These are phyloP conservation scores for Amazonetta brasiliensis DNA, from an alignment of 2,797 vertebrate genomes.

Conservation along the genomic window DNA sequence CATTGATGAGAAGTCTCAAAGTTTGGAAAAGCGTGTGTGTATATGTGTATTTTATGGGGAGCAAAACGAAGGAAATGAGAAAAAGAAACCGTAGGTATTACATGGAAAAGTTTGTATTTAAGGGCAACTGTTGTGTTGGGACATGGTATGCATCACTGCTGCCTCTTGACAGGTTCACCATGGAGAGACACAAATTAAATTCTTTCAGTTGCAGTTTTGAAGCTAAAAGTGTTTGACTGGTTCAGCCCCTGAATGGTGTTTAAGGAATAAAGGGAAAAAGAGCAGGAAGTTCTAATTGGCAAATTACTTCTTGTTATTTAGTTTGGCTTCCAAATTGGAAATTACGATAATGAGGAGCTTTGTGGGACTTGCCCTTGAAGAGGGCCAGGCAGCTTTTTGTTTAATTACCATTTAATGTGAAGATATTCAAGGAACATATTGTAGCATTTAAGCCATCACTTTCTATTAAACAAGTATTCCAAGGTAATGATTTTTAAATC, in stretches of 20 bases:
- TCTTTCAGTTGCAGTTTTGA: constrained; percentile 81
- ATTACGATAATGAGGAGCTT: constrained; percentile 89
- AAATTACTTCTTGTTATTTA: constrained; percentile 89
- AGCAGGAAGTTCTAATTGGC: constrained; percentile 91
- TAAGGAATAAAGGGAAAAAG: constrained; percentile 83
- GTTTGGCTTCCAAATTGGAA: constrained; percentile 89
- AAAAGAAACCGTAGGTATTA: constrained; percentile 60
- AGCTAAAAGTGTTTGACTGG: constrained; percentile 83
- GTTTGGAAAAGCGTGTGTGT: not conserved
- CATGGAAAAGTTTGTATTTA: constrained; percentile 45
- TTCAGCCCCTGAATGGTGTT: constrained; percentile 81
- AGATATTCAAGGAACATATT: constrained; percentile 82
- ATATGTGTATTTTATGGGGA: constrained; percentile 43
- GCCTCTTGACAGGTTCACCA: constrained; percentile 78
- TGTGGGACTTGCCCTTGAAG: constrained; percentile 83
- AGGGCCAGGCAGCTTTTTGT: constrained; percentile 80
- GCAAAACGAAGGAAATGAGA: constrained; percentile 69
- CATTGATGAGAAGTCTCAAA: not conserved
- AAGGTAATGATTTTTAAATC: constrained; percentile 81
- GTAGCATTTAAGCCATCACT: constrained; percentile 85
- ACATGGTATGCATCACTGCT: constrained; percentile 78
- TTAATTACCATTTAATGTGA: constrained; percentile 83
- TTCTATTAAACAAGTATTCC: constrained; percentile 84
- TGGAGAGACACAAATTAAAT: constrained; percentile 78
- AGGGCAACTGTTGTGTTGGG: constrained; percentile 63